phyloP scores from a whole-genome alignment of 2,888 invertebrate species.

The Drosophila buzzatii region DNA sequence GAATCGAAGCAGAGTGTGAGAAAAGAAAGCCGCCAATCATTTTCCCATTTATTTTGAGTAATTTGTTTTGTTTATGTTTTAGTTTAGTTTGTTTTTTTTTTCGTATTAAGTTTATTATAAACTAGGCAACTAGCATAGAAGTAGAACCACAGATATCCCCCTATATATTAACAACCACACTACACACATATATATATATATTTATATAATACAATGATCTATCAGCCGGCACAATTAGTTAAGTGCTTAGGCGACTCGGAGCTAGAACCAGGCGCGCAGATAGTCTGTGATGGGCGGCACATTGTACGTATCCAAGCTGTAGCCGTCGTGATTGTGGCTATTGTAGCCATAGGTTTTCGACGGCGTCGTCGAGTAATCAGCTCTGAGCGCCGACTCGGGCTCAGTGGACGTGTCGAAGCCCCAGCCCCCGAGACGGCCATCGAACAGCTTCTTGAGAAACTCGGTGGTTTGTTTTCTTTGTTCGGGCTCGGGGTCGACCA shows the following conservation, averaged over 20 bases:
- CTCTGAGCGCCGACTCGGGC: slow-evolving; percentile 48
- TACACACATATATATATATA: neutral
- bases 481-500: slow-evolving; percentile 71
- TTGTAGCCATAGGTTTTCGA: slow-evolving; percentile 68
- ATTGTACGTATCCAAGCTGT: slow-evolving; percentile 64
- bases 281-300: slow-evolving; percentile 65
- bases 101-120: slow-evolving; percentile 23
- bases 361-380: slow-evolving; percentile 57
- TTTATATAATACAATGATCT: slow-evolving; percentile 19
- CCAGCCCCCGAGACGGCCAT: slow-evolving; percentile 74
- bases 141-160: slow-evolving; percentile 18
- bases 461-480: slow-evolving; percentile 77
- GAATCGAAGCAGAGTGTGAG: slow-evolving; percentile 46
- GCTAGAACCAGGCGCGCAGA: slow-evolving; percentile 67
- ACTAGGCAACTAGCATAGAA: slow-evolving; percentile 37
- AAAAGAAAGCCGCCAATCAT: slow-evolving; percentile 40
- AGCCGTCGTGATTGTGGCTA: slow-evolving; percentile 63
- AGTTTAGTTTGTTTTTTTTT: neutral
- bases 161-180: slow-evolving; percentile 5
- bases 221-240: neutral
- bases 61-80: slow-evolving; percentile 5
- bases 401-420: slow-evolving; percentile 61
- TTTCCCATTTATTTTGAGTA: slow-evolving; percentile 56
- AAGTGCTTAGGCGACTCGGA: neutral
- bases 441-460: slow-evolving; percentile 75